Base-by-base conservation (phyloP, 2,113 vertebrate species). In the Oryzias javanicus region DNA sequence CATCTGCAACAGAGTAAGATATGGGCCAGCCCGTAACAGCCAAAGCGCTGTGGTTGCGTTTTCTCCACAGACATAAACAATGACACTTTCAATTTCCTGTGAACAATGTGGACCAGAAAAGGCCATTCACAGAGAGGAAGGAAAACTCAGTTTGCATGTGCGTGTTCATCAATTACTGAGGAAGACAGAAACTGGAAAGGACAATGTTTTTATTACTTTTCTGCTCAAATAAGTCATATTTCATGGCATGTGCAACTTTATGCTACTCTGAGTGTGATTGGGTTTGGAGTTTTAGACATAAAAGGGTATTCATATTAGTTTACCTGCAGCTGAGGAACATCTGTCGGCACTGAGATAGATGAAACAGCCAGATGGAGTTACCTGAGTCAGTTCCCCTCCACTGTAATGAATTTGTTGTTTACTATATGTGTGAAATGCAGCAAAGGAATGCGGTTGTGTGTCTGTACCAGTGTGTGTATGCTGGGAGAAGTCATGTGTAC, bases 81-180 rank as follows among this genome's bases (percentile, higher is more conserved):
- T 83, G 83, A 88, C 88, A 87, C 80, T 87, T 88, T 60, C 77
- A 86, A 88, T 88, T 88, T 89, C 83, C 88, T 85, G 76, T 74
- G 71, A 48, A 14, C 52, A 70, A 65, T 56, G 63, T 60, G 57
- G 67, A 80, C 71, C 56, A 63, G 81, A 64, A 75, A 76, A 73
- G 63, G 72, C 53, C 67, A 15, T 83, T 63, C 54, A 55, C 67
- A 49, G 49, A 55, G 64, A 88, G 81, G 79, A 84, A 77, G 77
- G 64, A 67, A 62, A 70, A 68, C 66, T 70, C 45, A 49, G 19
- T 27, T 35, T 45, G n/a, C 49, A 20, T 59, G 40, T 25, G 29
- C 50, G 52, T 48, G 55, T 67, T 18, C 22, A 59, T 62, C 70
- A 63, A 27, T 42, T 58, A 12, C 29, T 44, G 67, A 60, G 41